These are phyloP conservation scores for Campoplex capitator DNA, from an alignment of 2,888 invertebrate genomes.

Conservation along the genomic window DNA sequence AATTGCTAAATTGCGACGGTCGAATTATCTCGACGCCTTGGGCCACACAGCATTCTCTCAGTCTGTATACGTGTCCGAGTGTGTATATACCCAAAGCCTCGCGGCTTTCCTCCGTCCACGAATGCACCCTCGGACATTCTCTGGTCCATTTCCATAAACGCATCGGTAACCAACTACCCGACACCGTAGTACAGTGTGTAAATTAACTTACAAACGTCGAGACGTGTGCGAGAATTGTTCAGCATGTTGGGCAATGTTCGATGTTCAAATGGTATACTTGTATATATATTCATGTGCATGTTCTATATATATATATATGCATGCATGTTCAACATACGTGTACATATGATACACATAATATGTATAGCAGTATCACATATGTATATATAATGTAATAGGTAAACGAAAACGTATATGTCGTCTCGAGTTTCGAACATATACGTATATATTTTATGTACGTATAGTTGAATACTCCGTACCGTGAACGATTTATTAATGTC, in stretches of 20 bases:
- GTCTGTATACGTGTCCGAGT: slow-evolving; percentile 16
- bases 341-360: neutral
- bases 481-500: slow-evolving; percentile 81
- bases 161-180: slow-evolving; percentile 72
- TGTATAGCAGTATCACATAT: slow-evolving; percentile 12
- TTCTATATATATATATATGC: neutral
- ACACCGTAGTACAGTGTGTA: slow-evolving; percentile 66
- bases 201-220: slow-evolving; percentile 76
- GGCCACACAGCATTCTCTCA: slow-evolving; percentile 51
- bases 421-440: slow-evolving; percentile 63
- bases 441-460: slow-evolving; percentile 32
- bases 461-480: slow-evolving; percentile 62
- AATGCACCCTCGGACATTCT: slow-evolving; percentile 76
- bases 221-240: slow-evolving; percentile 63
- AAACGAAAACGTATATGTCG: slow-evolving; percentile 47
- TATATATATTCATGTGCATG: neutral
- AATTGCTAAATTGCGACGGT: slow-evolving; percentile 68
- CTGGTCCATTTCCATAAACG: slow-evolving; percentile 80
- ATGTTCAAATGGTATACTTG: slow-evolving; percentile 38
- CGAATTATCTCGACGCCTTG: slow-evolving; percentile 70
- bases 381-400: slow-evolving; percentile 18
- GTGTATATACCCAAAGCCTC: slow-evolving; percentile 68
- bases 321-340: neutral
- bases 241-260: slow-evolving; percentile 44
- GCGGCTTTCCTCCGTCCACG: slow-evolving; percentile 72